Conservation (phyloP, 1,140 invertebrate genomes). For the Drusus annulatus region DNA sequence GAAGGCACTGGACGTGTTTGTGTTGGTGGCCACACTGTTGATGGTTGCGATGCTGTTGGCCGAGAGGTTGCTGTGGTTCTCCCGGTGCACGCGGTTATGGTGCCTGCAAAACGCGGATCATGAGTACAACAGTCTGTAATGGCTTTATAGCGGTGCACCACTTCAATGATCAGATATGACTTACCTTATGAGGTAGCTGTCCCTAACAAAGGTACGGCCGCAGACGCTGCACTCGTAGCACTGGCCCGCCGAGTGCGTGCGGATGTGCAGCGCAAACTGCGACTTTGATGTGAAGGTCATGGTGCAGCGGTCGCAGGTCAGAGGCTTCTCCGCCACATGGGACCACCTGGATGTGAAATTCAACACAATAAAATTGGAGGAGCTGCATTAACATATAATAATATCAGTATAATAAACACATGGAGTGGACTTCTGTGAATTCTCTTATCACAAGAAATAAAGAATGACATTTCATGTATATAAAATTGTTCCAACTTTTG, state of each 20-base stretch:
- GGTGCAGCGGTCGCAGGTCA: constrained; percentile 80
- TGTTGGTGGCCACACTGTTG: constrained; percentile 67
- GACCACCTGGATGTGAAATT: constrained; percentile 73
- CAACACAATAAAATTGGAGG: no score
- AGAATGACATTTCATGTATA: no score
- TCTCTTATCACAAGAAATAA: no score
- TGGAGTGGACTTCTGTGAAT: no score
- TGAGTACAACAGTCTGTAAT: no score
- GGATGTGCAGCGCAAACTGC: constrained; percentile 82
- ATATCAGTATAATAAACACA: no score
- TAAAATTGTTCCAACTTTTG: no score
- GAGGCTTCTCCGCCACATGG: constrained; percentile 81
- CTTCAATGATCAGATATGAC: no score
- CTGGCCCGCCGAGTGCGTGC: constrained; percentile 79
- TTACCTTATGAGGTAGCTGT: constrained; percentile 81
- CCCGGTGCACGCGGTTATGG: constrained; percentile 80
- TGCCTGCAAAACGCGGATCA: no score
- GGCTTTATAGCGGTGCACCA: no score
- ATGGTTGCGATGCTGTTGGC: constrained; percentile 69
- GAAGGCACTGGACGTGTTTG: constrained; percentile 64
- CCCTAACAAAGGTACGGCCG: constrained; percentile 80
- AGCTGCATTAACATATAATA: no score
- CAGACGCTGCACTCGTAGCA: constrained; percentile 82
- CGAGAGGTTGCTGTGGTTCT: constrained; percentile 71
- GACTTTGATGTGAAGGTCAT: constrained; percentile 80